phyloP scores from a whole-genome alignment of 2,797 vertebrate genomes.

The Neosilurus mollespiculum region DNA sequence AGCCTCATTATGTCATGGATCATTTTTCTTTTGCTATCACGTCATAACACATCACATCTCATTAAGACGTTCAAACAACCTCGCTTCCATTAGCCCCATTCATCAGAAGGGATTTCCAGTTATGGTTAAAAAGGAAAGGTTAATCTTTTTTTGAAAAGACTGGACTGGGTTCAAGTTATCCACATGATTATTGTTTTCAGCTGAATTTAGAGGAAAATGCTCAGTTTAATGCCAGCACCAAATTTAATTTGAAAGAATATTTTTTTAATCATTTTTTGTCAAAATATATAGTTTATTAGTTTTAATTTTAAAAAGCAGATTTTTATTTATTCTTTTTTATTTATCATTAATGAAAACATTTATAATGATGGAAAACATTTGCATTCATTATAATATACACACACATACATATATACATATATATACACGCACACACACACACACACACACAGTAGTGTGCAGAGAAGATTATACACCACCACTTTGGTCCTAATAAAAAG shows the following conservation, averaged over 20 bases:
- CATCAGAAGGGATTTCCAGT: background rate
- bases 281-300: too few species aligned
- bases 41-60: background rate
- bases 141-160: background rate
- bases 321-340: too few species aligned
- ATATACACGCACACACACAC: too few species aligned
- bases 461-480: too few species aligned
- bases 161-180: background rate
- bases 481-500: too few species aligned
- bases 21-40: background rate
- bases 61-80: background rate
- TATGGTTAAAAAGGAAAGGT: background rate
- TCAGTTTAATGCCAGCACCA: background rate
- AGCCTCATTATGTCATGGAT: background rate
- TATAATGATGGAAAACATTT: too few species aligned
- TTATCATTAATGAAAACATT: too few species aligned
- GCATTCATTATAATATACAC: too few species aligned
- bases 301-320: too few species aligned
- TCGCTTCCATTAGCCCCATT: background rate
- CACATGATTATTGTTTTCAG: background rate
- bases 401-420: too few species aligned
- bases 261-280: background rate
- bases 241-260: too few species aligned
- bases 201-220: background rate
- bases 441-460: too few species aligned